phyloP scores from a whole-genome alignment of 1,140 invertebrate species.

The Ostrea edulis region DNA sequence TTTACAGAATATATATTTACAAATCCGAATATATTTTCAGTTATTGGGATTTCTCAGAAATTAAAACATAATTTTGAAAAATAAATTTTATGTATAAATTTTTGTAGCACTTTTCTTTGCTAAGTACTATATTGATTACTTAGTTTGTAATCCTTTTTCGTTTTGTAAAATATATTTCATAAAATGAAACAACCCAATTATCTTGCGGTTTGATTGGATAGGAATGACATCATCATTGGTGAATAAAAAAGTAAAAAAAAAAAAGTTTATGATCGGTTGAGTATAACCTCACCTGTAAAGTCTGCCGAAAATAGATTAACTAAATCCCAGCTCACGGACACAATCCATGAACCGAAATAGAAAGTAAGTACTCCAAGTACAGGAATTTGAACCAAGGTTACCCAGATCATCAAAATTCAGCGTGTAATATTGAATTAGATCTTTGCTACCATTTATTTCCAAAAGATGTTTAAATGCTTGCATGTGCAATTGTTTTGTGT shows the following conservation, averaged over 20 bases:
- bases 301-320: constrained; percentile 6
- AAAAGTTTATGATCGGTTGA: constrained; percentile 8
- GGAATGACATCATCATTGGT: constrained; percentile 13
- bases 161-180: not conserved
- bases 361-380: not conserved
- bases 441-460: too few species aligned
- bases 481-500: too few species aligned
- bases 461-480: too few species aligned
- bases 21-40: too few species aligned
- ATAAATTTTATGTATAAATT: too few species aligned
- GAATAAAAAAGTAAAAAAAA: not conserved
- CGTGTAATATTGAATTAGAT: not conserved
- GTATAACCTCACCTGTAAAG: constrained; percentile 12
- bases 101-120: too few species aligned
- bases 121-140: too few species aligned
- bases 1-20: too few species aligned
- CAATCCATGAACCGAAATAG: not conserved
- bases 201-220: constrained; percentile 41
- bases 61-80: too few species aligned
- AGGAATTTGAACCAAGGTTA: not conserved
- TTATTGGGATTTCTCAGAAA: too few species aligned
- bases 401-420: not conserved
- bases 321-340: constrained; percentile 6
- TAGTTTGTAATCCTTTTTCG: not conserved
- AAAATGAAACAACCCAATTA: not conserved